Evolutionary conservation across 2,888 invertebrate species (phyloP).

Genomic region (Subacronicta megacephala): DNA sequence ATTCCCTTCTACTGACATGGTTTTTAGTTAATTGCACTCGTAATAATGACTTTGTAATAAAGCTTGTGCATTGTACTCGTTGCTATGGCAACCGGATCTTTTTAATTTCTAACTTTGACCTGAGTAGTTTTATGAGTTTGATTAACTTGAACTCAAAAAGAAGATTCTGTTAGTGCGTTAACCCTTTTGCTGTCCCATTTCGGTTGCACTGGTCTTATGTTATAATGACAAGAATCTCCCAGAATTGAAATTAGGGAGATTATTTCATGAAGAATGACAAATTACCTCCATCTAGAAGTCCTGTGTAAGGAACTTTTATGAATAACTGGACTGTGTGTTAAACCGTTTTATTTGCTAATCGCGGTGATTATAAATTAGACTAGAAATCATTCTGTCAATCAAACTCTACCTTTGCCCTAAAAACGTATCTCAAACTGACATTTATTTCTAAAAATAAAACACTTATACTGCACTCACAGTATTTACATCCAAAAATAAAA

Average conservation of each 20-base stretch:
- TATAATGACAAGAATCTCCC: no score
- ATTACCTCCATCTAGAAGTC: no score
- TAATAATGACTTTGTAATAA: conserved; percentile 68
- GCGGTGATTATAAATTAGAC: no score
- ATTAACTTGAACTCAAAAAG: not conserved
- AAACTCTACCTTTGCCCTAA: conserved; percentile 12
- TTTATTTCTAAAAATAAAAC: conserved; percentile 39
- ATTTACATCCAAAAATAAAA: conserved; percentile 45
- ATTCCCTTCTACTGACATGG: conserved; percentile 11
- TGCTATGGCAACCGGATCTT: conserved; percentile 62
- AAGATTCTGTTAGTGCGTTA: no score
- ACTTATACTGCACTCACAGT: conserved; percentile 26
- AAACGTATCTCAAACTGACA: conserved; percentile 18
- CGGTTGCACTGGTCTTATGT: no score
- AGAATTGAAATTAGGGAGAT: no score
- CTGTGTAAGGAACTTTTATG: no score
- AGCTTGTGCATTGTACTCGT: conserved; percentile 69
- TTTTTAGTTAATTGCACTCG: conserved; percentile 65
- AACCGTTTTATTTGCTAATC: no score
- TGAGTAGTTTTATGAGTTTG: not conserved
- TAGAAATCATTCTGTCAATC: conserved; percentile 1
- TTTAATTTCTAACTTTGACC: conserved; percentile 47
- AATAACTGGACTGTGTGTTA: no score
- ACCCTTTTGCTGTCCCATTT: no score
- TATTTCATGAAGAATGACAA: no score